These are phyloP conservation scores for Euphonia xanthogaster DNA, from an alignment of 2,797 vertebrate genomes.

Conservation along the genomic window DNA sequence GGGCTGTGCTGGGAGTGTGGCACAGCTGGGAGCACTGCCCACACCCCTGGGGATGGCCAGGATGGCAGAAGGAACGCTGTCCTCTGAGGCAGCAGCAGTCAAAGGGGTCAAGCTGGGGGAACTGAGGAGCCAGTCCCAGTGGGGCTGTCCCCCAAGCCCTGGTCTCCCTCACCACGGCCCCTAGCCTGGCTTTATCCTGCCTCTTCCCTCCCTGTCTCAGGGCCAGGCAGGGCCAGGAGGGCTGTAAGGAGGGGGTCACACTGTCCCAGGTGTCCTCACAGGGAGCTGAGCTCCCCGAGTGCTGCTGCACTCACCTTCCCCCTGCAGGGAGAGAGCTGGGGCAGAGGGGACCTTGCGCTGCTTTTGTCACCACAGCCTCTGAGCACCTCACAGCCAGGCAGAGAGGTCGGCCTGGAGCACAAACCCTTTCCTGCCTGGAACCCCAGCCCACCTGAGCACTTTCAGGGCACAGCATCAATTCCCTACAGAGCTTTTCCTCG, in stretches of 20 bases:
- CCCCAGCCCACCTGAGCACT: not conserved
- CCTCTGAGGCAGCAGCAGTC: not conserved
- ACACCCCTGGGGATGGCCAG: accelerated
- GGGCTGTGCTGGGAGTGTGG: not conserved
- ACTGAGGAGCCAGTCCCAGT: accelerated
- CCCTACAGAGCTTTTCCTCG: not conserved
- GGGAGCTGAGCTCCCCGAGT: accelerated
- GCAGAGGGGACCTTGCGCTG: not conserved
- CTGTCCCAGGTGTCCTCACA: accelerated
- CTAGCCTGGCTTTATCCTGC: not conserved
- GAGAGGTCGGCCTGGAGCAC: not conserved
- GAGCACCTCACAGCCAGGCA: not conserved
- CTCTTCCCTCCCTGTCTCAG: not conserved
- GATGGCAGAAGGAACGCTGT: not conserved
- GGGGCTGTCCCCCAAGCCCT: too few relatives aligned
- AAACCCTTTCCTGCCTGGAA: not conserved
- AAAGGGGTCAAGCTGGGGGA: not conserved
- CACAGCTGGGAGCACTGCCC: not conserved
- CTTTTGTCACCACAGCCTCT: not conserved
- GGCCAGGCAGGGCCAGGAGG: not conserved
- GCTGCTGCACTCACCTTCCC: not conserved
- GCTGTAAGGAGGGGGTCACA: not conserved
- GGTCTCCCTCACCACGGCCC: accelerated
- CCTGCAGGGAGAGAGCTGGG: not conserved
- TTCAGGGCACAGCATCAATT: not conserved